phyloP scores from a whole-genome alignment of 1,140 invertebrate genomes.

The Neomicropteryx cornuta region DNA sequence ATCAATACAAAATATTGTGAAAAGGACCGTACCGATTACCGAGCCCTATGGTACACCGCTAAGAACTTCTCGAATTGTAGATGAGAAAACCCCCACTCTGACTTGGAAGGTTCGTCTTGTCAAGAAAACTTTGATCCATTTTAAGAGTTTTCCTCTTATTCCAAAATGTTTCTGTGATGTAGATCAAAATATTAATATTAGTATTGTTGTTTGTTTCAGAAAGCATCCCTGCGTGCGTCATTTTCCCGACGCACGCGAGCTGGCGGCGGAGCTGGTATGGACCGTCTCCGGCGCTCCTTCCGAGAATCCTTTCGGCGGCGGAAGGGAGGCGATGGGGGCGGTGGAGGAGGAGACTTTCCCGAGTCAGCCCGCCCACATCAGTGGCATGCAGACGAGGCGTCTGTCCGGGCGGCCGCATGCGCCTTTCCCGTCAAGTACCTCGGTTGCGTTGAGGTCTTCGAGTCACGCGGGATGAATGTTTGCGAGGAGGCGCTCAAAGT shows the following conservation, averaged over 20 bases:
- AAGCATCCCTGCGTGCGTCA: constrained; percentile 39
- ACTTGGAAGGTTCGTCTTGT: too few species aligned
- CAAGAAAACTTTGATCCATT: too few species aligned
- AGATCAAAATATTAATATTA: too few species aligned
- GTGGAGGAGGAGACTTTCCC: constrained; percentile 54
- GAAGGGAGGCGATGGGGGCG: constrained; percentile 54
- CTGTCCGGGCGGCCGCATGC: constrained; percentile 90
- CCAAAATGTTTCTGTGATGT: too few species aligned
- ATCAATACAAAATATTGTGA: too few species aligned
- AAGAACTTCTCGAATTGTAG: too few species aligned
- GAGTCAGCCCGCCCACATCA: constrained; percentile 93
- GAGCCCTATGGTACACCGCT: too few species aligned
- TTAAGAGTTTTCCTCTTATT: too few species aligned
- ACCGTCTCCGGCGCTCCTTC: constrained; percentile 81
- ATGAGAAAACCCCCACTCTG: too few species aligned
- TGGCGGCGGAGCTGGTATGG: constrained; percentile 69
- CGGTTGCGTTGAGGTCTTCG: constrained; percentile 97
- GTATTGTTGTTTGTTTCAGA: constrained; percentile 26
- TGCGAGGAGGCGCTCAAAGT: constrained; percentile 98
- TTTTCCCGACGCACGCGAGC: constrained; percentile 46
- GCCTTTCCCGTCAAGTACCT: constrained; percentile 97
- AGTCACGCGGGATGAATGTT: constrained; percentile 97
- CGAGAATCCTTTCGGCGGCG: constrained; percentile 82
- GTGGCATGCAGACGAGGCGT: constrained; percentile 96
- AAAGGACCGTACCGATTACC: too few species aligned